These are phyloP conservation scores for Gymnorhina tibicen DNA, from an alignment of 2,113 vertebrate species.

Conservation along the genomic window DNA sequence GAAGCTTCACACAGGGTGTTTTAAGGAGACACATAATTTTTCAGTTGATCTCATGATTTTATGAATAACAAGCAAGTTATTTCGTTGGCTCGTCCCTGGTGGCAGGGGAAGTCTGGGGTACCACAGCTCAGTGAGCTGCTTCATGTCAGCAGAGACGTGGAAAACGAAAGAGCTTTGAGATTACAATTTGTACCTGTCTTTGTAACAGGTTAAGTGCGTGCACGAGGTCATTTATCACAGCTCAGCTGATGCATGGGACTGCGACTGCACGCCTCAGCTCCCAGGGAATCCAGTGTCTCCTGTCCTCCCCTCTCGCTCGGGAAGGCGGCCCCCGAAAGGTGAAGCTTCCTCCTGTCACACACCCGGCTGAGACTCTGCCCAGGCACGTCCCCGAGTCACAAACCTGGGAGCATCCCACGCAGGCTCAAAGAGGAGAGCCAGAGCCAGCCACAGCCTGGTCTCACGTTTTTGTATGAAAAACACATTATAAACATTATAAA, in stretches of 20 bases:
- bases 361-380: neutral
- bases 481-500: too few species aligned
- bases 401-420: neutral
- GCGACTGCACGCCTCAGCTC: neutral
- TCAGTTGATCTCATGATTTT: neutral
- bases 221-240: conserved; percentile 20
- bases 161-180: neutral
- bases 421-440: neutral
- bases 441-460: neutral
- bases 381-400: neutral
- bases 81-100: neutral
- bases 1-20: neutral
- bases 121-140: neutral
- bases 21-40: neutral
- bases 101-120: neutral
- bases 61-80: neutral
- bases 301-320: neutral
- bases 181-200: conserved; percentile 27
- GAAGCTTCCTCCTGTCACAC: neutral
- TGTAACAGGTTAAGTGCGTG: neutral
- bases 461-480: neutral
- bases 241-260: neutral
- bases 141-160: neutral
- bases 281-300: neutral
- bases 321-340: rapidly evolving